Evolutionary conservation across 1,140 invertebrate genomes (phyloP).

Genomic region (Pseudoatta argentina): DNA sequence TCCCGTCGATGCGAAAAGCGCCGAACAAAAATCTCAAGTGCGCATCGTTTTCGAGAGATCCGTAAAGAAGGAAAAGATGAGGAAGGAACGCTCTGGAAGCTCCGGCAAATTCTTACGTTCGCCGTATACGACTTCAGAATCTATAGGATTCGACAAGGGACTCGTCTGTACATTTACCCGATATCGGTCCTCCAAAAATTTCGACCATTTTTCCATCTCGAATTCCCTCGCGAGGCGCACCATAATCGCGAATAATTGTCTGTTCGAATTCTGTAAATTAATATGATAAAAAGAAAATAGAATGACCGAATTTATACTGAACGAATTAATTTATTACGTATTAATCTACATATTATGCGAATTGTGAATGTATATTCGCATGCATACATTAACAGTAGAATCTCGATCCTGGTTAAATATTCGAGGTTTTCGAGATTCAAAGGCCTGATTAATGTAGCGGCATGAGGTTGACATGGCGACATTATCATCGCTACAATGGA

Average conservation of each 20-base stretch:
- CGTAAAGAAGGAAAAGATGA: slow-evolving; percentile 44
- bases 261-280: not conserved
- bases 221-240: slow-evolving; percentile 26
- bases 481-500: slow-evolving; percentile 72
- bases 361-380: not conserved
- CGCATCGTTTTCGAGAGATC: slow-evolving; percentile 73
- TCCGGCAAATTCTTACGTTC: slow-evolving; percentile 69
- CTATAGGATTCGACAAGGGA: slow-evolving; percentile 54
- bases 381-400: not conserved
- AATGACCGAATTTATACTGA: not conserved
- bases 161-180: slow-evolving; percentile 24
- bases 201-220: slow-evolving; percentile 28
- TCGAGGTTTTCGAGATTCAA: slow-evolving; percentile 65
- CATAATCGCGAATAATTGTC: slow-evolving; percentile 16
- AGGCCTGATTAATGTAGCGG: slow-evolving; percentile 70
- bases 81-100: slow-evolving; percentile 55
- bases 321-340: slow-evolving; percentile 27
- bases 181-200: slow-evolving; percentile 63
- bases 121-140: slow-evolving; percentile 28
- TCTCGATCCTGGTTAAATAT: slow-evolving; percentile 55
- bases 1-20: slow-evolving; percentile 67
- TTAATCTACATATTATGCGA: slow-evolving; percentile 9
- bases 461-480: slow-evolving; percentile 72
- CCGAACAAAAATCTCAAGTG: slow-evolving; percentile 78
- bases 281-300: not conserved